Evolutionary conservation across 2,888 invertebrate genomes (phyloP), one percentile per base, ranked within the genome.

Genomic region (Ectropis crepuscularia): DNA sequence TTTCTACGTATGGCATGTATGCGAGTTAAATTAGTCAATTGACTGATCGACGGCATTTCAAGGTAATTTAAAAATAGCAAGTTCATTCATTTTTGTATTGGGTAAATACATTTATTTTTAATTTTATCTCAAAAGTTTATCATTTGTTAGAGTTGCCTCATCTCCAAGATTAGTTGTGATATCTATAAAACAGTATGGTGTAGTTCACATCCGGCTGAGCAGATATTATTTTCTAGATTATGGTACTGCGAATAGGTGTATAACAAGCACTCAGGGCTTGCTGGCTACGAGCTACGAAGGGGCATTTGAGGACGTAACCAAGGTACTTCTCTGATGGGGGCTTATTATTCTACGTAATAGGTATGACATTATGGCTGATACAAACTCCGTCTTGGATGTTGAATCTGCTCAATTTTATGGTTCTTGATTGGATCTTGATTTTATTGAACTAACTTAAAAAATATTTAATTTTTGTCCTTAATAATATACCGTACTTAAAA

Each of bases 141-240:
- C 55, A 63, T 63, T 63, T 39, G 43, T 64, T 62, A 53, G 64
- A 64, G 69, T 68, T 61, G 55, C 67, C 68, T 71, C 63, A 66
- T 69, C 67, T 70, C 70, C 51, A 37, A 58, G 67, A 75, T 70
- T 61, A 67, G 69, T 65, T 61, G 61, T 72, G 69, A 70, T 78
- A 76, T 74, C 70, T 69, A 77, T 80, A 81, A 79, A 81, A 81
- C 79, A 42, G 82, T 83, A 83, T 81, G 76, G 71, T 77, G 77
- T 75, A 75, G 72, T 75, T 74, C 77, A 82, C 81, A 86, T 85
- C 85, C 83, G 82, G 82, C 79, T 82, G 67, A 69, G 41, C 7
- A 42, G 74, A 80, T 57, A 72, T 71, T 70, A 74, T 77, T 74
- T 69, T 73, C 49, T 72, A 67, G 70, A 67, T 71, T 73, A 76